phyloP scores from a whole-genome alignment of 1,140 invertebrate species.

The Hyles euphorbiae region DNA sequence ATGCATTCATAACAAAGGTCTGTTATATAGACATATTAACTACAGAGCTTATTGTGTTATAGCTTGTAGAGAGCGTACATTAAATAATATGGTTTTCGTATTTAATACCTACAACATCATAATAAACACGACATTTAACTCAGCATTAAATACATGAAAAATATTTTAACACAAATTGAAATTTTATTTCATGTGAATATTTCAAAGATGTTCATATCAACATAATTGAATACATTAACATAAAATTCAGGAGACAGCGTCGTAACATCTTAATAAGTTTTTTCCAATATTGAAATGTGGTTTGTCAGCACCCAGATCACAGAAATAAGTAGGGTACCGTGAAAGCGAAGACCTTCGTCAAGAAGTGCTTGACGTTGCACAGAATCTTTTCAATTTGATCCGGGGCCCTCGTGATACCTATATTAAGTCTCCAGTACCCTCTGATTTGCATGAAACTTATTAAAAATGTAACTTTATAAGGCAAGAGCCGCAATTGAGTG shows the following conservation, averaged over 20 bases:
- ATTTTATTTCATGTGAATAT: too few species aligned
- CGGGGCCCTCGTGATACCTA: slow-evolving; percentile 48
- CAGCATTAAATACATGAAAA: too few species aligned
- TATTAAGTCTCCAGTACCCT: slow-evolving; percentile 57
- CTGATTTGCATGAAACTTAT: slow-evolving; percentile 70
- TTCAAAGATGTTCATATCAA: too few species aligned
- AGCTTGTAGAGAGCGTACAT: too few species aligned
- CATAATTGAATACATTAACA: not conserved
- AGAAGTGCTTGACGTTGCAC: slow-evolving; percentile 53
- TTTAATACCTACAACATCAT: too few species aligned
- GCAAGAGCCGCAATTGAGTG: slow-evolving; percentile 10
- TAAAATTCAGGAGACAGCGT: not conserved
- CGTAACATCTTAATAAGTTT: slow-evolving; percentile 17
- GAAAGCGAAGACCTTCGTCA: slow-evolving; percentile 64
- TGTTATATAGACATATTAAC: too few species aligned
- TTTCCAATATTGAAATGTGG: slow-evolving; percentile 41
- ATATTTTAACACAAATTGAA: too few species aligned
- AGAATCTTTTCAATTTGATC: slow-evolving; percentile 65
- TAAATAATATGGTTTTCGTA: too few species aligned
- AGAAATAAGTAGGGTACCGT: slow-evolving; percentile 46
- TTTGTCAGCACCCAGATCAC: slow-evolving; percentile 49
- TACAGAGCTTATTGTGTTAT: too few species aligned
- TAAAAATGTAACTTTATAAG: slow-evolving; percentile 49
- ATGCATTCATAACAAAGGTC: too few species aligned
- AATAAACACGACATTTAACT: too few species aligned